Percentiles rank a stretch among this genome's conserved stretches.
Conservation (phyloP, 1,140 invertebrate genomes). For the Euschistus heros region DNA sequence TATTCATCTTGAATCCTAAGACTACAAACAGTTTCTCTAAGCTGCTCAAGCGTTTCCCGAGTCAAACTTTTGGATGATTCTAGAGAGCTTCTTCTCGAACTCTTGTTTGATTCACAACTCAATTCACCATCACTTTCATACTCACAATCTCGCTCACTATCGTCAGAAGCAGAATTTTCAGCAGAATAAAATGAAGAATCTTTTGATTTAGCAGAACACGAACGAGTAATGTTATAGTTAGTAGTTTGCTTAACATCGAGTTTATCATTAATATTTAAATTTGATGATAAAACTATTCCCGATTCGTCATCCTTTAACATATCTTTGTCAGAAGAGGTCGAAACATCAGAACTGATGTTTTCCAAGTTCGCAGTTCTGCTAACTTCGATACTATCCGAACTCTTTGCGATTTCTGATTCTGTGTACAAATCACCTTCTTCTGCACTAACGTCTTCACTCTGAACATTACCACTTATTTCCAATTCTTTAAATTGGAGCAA, state of each 20-base stretch:
- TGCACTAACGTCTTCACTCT: slow-evolving; percentile 4
- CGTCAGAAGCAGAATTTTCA: slow-evolving; percentile 1
- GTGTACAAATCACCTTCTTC: slow-evolving; percentile 3
- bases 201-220: neutral
- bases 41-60: neutral
- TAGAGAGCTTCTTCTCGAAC: neutral
- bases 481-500: neutral
- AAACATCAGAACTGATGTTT: neutral
- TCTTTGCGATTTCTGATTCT: slow-evolving; percentile 1
- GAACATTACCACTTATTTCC: neutral
- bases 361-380: neutral
- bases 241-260: neutral
- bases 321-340: slow-evolving; percentile 3
- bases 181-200: neutral
- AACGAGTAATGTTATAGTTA: neutral
- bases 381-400: slow-evolving; percentile 6
- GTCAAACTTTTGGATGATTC: neutral
- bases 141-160: slow-evolving; percentile 1
- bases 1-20: slow-evolving; percentile 3
- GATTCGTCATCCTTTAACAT: neutral
- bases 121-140: slow-evolving; percentile 4
- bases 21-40: neutral
- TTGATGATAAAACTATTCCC: neutral
- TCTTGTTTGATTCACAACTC: slow-evolving; percentile 1
- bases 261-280: neutral